Evolutionary conservation across 1,140 invertebrate genomes (phyloP).

Genomic region (Zaprionus lachaisei): DNA sequence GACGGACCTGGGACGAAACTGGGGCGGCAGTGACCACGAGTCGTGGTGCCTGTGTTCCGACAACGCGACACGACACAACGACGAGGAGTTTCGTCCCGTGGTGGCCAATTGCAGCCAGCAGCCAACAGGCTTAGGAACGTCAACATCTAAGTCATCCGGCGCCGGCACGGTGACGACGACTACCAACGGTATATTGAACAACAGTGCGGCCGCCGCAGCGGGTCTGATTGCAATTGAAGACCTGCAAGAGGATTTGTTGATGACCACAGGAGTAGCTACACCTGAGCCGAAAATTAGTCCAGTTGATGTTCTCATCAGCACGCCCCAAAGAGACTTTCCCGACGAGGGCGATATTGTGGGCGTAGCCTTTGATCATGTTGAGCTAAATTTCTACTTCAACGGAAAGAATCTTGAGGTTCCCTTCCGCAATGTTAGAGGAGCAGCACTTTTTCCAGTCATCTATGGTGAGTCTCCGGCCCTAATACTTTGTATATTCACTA

Average conservation of each 20-base stretch:
- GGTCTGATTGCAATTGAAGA: slow-evolving; percentile 82
- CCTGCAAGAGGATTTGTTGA: slow-evolving; percentile 84
- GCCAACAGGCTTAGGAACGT: slow-evolving; percentile 34
- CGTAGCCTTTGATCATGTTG: slow-evolving; percentile 97
- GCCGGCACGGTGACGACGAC: slow-evolving; percentile 45
- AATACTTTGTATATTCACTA: background rate
- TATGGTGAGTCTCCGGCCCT: slow-evolving; percentile 90
- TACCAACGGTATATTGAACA: slow-evolving; percentile 85
- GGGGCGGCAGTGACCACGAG: slow-evolving; percentile 93
- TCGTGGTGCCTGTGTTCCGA: slow-evolving; percentile 97
- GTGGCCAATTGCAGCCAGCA: slow-evolving; percentile 84
- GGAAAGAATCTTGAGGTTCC: slow-evolving; percentile 94
- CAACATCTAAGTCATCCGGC: slow-evolving; percentile 21
- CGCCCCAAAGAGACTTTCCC: slow-evolving; percentile 85
- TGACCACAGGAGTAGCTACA: slow-evolving; percentile 83
- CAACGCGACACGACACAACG: slow-evolving; percentile 93
- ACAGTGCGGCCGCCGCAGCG: slow-evolving; percentile 62
- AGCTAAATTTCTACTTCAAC: slow-evolving; percentile 98
- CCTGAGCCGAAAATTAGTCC: slow-evolving; percentile 19
- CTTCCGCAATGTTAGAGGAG: slow-evolving; percentile 95
- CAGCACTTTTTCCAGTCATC: slow-evolving; percentile 95
- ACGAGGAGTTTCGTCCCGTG: slow-evolving; percentile 90
- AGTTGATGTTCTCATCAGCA: slow-evolving; percentile 33
- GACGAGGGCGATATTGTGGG: slow-evolving; percentile 98
- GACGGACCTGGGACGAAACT: slow-evolving; percentile 93